Conservation (phyloP, 2,888 invertebrate genomes). For the Brassicogethes aeneus region DNA sequence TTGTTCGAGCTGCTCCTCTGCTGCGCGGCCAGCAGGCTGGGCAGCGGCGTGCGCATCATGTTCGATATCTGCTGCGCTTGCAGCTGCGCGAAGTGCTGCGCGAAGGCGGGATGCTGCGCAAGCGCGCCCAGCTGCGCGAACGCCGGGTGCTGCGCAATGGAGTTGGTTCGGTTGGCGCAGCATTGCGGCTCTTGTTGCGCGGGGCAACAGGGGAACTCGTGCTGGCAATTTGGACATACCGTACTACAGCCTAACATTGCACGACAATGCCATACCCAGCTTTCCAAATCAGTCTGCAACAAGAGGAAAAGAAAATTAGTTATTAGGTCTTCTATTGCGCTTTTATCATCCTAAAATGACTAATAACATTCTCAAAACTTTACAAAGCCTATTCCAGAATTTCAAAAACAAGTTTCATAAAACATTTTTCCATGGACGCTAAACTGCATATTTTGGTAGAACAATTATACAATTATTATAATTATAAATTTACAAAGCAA, state of each 20-base stretch:
- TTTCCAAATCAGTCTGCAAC: slow-evolving; percentile 26
- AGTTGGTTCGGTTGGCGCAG: slow-evolving; percentile 9
- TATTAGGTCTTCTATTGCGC: too few species aligned
- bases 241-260: slow-evolving; percentile 49
- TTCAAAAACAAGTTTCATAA: too few species aligned
- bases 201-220: slow-evolving; percentile 47
- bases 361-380: too few species aligned
- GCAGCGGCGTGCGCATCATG: slow-evolving; percentile 12
- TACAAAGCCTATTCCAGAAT: too few species aligned
- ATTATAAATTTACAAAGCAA: too few species aligned
- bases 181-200: slow-evolving; percentile 18
- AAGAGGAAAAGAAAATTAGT: too few species aligned
- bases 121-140: slow-evolving; percentile 29
- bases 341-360: too few species aligned
- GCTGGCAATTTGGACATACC: slow-evolving; percentile 61
- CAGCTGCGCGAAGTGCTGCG: slow-evolving; percentile 22
- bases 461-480: too few species aligned
- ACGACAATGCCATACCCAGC: slow-evolving; percentile 37
- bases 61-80: slow-evolving; percentile 28
- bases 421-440: too few species aligned
- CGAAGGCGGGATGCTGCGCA: slow-evolving; percentile 14
- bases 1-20: not conserved
- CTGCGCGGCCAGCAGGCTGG: slow-evolving; percentile 1
- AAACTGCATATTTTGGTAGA: too few species aligned
- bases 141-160: slow-evolving; percentile 28